Evolutionary conservation across 64 coral and sea anemone genomes (phyloP), one percentile per base, ranked within the genome.

Genomic region (Porites lutea): DNA sequence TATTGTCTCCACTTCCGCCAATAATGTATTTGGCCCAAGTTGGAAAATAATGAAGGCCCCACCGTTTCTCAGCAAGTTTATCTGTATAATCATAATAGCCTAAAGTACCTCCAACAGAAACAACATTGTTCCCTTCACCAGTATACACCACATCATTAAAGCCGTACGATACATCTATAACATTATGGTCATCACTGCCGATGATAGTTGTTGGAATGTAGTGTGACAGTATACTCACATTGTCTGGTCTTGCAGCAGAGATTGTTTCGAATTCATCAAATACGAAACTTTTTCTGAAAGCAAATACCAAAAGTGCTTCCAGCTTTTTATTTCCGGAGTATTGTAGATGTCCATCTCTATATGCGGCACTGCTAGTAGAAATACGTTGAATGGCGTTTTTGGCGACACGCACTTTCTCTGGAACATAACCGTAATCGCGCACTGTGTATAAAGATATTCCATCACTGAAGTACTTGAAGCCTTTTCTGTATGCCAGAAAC

Each of bases 191-290:
- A n/a, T 48, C 51, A 12, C 51, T 77, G 2, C 74, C 74, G 12
- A 77, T 77, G 74, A 77, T 13, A 54, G 74, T 77, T 77, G 74
- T 77, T 77, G 74, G 74, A 77, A 77, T 48, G 74, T 77, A 77
- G 51, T 77, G 45, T 5, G 74, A 77, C 23, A 58, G 1, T 3
- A 53, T 57, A 55, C n/a, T 2, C 50, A 79, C 2, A 79, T 79
- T 43, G n/a, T 53, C 77, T 18, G 77, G 77, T 27, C 8, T 9
- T 79, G 51, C 49, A 58, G 50, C 77, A 57, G 77, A 53, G 20
- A 79, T 23, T 79, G 54, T 79, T 79, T 57, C 77, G 57, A 79
- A 79, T 58, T 79, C 46, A 21, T 79, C 77, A 19, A 58, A 79
- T 0, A 60, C 20, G 23, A 79, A 79, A 58, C 77, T 79, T 43